These are phyloP conservation scores for Rostratula benghalensis DNA, from an alignment of 2,113 vertebrate species.

Conservation along the genomic window DNA sequence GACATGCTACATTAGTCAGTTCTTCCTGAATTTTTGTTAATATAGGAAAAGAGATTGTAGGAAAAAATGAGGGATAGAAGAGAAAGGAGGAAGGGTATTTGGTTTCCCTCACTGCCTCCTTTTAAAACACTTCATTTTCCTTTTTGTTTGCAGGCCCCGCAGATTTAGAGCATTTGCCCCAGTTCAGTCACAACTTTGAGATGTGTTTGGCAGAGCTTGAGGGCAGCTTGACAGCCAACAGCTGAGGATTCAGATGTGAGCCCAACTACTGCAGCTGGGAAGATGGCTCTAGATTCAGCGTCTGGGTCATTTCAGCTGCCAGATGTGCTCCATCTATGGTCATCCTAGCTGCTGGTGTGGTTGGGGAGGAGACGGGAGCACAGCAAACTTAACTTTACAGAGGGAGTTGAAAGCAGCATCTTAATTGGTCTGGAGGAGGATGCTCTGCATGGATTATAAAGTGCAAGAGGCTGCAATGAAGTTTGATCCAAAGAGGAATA, in stretches of 20 bases:
- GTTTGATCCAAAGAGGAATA: not conserved
- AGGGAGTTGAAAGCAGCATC: not conserved
- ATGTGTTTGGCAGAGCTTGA: not conserved
- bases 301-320: slow-evolving; percentile 37
- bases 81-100: not conserved
- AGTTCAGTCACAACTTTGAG: slow-evolving; percentile 25
- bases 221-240: slow-evolving; percentile 28
- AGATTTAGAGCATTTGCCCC: slow-evolving; percentile 6
- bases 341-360: not conserved
- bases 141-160: slow-evolving; percentile 14
- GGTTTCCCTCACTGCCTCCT: not conserved
- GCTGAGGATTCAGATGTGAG: not conserved
- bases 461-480: not conserved
- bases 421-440: not conserved
- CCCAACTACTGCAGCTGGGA: slow-evolving; percentile 37
- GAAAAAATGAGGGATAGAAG: not conserved
- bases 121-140: not conserved
- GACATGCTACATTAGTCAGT: not conserved
- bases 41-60: not conserved
- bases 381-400: not conserved
- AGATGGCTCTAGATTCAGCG: slow-evolving; percentile 40
- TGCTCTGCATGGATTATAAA: not conserved
- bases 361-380: not conserved
- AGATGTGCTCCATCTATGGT: not conserved
- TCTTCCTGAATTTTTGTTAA: not conserved